Evolutionary conservation across 2,797 vertebrate species (phyloP).

Genomic region (Pyrocephalus nanus): DNA sequence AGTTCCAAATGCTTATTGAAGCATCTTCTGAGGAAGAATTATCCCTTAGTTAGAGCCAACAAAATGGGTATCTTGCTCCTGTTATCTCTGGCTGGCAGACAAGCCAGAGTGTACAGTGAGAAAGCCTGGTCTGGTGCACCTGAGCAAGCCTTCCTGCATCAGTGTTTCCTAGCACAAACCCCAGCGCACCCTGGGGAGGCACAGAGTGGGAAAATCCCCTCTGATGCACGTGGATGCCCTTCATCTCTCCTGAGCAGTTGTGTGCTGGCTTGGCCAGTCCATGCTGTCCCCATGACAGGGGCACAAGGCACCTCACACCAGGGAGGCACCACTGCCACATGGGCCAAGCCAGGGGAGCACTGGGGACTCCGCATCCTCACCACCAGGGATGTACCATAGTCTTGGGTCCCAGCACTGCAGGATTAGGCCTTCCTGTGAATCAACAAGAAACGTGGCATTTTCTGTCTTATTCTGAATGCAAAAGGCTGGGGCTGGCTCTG

Average conservation of each 20-base stretch:
- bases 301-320: background rate
- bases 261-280: fast-evolving
- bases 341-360: background rate
- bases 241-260: fast-evolving
- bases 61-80: background rate
- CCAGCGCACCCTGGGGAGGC: background rate
- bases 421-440: background rate
- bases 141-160: background rate
- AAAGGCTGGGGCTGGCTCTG: background rate
- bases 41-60: background rate
- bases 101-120: fast-evolving
- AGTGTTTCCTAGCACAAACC: background rate
- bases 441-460: background rate
- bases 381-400: fast-evolving
- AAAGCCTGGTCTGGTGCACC: background rate
- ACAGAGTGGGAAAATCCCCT: background rate
- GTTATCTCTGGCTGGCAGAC: background rate
- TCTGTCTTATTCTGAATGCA: background rate
- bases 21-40: background rate
- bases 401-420: fast-evolving
- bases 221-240: background rate
- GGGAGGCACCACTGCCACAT: fast-evolving
- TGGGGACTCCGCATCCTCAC: fast-evolving
- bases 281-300: fast-evolving
- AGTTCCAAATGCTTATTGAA: background rate